Evolutionary conservation across 1,140 invertebrate species (phyloP), one percentile per base, ranked within the genome.

Genomic region (Achatina immaculata): DNA sequence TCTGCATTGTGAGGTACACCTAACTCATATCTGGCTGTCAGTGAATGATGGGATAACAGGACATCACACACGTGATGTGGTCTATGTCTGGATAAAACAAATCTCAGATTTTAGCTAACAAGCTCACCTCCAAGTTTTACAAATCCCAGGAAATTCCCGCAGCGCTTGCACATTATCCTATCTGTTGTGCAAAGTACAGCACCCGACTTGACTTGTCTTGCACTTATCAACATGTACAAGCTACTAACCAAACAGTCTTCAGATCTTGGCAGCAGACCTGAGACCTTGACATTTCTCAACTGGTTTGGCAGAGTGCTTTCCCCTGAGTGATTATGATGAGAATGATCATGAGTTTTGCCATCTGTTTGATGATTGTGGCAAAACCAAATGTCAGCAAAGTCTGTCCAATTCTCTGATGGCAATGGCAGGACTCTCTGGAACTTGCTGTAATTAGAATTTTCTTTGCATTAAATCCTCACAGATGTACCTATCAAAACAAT

Each of bases 331-430:
- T 38, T 51, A 7, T 43, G 24, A 43, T 36, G 71, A 28, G 66
- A 28, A 58, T 77, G 31, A 31, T 58, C 42, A 51, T 0, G 31
- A n/a, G 69, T 28, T 9, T 34, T 36, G 28, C 38, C 40, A 72
- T 71, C 48, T 36, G 51, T 3, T 36, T 38, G 79, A 71, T 87
- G 86, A 75, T 85, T 83, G 80, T 86, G 85, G 82, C 86, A 87
- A 71, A 87, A 87, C 86, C 86, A 87, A 55, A 85, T 86, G 74
- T 87, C 86, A 36, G 86, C 82, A 77, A 84, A 83, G 62, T 87
- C 86, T 34, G 86, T 84, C 86, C 86, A 87, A 51, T 86, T 87
- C 66, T 87, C 86, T 62, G 85, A 82, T 62, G 86, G 86, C 31
- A 87, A 77, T 34, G 86, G 86, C 0, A 87, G 81, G 38, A 87